Evolutionary conservation across 1,140 invertebrate genomes (phyloP), one percentile per base, ranked within the genome.

Genomic region (Thalassaphorura encarpata): DNA sequence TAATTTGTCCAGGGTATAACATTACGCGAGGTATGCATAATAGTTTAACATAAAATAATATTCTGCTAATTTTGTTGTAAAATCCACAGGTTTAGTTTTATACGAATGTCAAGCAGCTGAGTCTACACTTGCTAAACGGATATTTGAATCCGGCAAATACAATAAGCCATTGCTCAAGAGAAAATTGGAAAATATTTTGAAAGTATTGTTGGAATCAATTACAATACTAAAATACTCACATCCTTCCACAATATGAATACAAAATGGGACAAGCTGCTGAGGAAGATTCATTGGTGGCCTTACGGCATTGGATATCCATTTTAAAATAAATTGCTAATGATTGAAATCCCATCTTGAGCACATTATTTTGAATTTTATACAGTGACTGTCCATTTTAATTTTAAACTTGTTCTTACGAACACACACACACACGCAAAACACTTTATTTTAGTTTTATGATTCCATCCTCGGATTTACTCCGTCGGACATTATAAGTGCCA

Each of bases 1-100:
- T 83, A 13, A 76, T 89, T 39, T 82, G 84, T 56, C 86, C 86
- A 0, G 87, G 87, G 16, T 73, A 80, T 40, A 83, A 80, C 42
- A 73, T 86, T 56, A 76, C 85, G 52, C 77, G 86, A 72, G 87
- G 83, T 81, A 66, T 67, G 18, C n/a, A n/a, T 45, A 29, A 28
- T 11, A 18, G 2, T 23, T 29, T 42, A 11, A 3, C 15, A 29
- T 36, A 36, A 21, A 1, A 27, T 16, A 19, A 8, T 23, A 43
- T 19, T 0, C 28, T 36, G n/a, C 0, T 19, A 39, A 49, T 49
- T 23, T 16, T 52, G 49, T 49, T 28, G 13, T 19, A 48, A 6
- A 36, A 5, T 33, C 31, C 26, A 41, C 11, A 60, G 58, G 53
- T n/a, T 36, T 56, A 24, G 54, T 60, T 23, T 31, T 63, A n/a